phyloP scores from a whole-genome alignment of 2,888 invertebrate genomes.

The Pollenia angustigena region DNA sequence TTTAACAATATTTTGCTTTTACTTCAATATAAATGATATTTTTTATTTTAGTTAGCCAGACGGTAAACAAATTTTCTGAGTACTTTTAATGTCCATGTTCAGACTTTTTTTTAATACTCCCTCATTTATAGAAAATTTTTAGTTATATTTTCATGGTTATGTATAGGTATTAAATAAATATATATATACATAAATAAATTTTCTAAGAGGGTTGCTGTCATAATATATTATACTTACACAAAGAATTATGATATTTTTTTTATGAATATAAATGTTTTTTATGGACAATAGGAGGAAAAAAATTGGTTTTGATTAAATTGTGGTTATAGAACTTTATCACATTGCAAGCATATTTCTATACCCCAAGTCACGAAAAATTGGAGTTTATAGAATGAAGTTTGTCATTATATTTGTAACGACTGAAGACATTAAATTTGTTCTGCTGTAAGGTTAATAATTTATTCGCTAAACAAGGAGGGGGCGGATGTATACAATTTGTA shows the following conservation, averaged over 20 bases:
- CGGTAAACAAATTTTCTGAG: slow-evolving; percentile 24
- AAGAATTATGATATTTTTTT: background rate
- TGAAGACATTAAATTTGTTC: too few species aligned
- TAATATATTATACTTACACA: slow-evolving; percentile 13
- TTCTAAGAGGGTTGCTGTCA: slow-evolving; percentile 38
- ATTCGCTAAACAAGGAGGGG: too few species aligned
- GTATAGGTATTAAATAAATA: too few species aligned
- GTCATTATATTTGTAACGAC: too few species aligned
- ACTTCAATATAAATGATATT: slow-evolving; percentile 17
- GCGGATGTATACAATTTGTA: too few species aligned
- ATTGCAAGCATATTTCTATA: slow-evolving; percentile 26
- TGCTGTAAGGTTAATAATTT: too few species aligned
- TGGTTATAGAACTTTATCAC: slow-evolving; percentile 14
- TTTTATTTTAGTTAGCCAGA: background rate
- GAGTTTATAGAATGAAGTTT: background rate
- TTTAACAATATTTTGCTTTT: slow-evolving; percentile 25
- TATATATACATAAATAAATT: background rate
- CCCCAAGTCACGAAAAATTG: background rate
- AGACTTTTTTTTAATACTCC: slow-evolving; percentile 6
- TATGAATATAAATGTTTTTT: background rate
- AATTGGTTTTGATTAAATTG: background rate
- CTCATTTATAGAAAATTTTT: background rate
- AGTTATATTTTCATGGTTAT: background rate
- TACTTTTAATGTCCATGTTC: slow-evolving; percentile 11
- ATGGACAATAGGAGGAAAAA: background rate